Base-by-base conservation (phyloP, 2,888 invertebrate genomes). In the Tricholauxania praeusta region DNA sequence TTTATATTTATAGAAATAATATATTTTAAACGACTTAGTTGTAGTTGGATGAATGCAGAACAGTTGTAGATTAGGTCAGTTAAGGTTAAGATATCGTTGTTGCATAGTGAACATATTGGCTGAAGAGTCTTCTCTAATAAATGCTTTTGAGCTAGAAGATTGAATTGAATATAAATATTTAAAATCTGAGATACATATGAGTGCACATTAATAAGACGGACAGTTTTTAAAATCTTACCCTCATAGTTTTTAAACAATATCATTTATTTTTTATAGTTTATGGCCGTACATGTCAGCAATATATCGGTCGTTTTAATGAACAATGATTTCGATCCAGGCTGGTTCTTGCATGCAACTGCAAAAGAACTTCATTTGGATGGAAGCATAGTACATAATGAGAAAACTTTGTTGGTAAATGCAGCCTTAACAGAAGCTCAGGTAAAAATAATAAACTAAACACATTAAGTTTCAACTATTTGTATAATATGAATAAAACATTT, bases 251-350 rank as follows among this genome's bases (percentile, higher is more conserved):
- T 22, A 22, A 22, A 22, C 39, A 39, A 8, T 64, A 64, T 22
- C 12, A 19, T 12, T 1, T 22, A 49, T 22, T 63, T 64, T 62
- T 75, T 73, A 49, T 85, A 96, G 93, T 96, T 96, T 85, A 94
- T 95, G 92, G 94, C 95, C 14, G 91, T 96, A 22, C 94, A 95
- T 83, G 90, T 96, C 71, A 93, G 93, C 82, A 93, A 94, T 82
- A 89, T 93, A 79, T 91, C 91, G 8, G 89, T 90, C 49, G 90
- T 91, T 83, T 88, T 91, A 72, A 88, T 94, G 84, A 83, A 91
- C 84, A 88, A 90, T 80, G 87, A 86, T 74, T 89, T 90, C 73
- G 91, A 91, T 64, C 91, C 91, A 28, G 92, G 92, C 12, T 94
- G 92, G 90, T 88, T 92, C 32, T 88, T 93, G 4, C 93, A 93